phyloP scores from a whole-genome alignment of 1,140 invertebrate species.

The Lepidurus arcticus region DNA sequence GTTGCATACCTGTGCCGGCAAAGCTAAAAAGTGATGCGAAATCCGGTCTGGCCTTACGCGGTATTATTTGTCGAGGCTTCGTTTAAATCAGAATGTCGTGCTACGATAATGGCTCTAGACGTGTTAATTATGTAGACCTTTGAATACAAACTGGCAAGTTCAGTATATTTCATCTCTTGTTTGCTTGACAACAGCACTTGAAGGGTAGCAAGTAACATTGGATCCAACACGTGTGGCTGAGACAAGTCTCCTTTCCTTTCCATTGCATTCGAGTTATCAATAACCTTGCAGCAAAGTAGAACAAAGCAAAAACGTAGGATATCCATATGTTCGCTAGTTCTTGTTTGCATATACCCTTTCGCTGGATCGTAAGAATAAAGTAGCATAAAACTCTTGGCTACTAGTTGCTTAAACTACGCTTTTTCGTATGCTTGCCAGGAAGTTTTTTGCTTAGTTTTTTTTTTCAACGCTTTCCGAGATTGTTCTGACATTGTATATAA shows the following conservation, averaged over 20 bases:
- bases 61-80: neutral
- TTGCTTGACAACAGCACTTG: slow-evolving; percentile 4
- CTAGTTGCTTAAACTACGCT: neutral
- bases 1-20: neutral
- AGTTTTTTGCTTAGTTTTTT: neutral
- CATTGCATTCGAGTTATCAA: neutral
- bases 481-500: neutral
- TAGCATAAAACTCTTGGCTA: neutral
- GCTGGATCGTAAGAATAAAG: neutral
- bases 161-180: neutral
- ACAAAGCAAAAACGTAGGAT: neutral
- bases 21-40: neutral
- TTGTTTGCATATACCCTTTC: neutral
- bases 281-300: neutral
- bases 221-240: neutral
- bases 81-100: neutral
- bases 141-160: neutral
- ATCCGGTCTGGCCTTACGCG: neutral
- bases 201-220: neutral
- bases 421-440: neutral
- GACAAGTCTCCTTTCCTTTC: neutral
- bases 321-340: neutral
- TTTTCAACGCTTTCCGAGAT: neutral
- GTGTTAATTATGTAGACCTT: neutral
- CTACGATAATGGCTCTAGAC: neutral